These are phyloP conservation scores for Smittia sp. DNA, from an alignment of 2,888 invertebrate genomes.

Conservation along the genomic window DNA sequence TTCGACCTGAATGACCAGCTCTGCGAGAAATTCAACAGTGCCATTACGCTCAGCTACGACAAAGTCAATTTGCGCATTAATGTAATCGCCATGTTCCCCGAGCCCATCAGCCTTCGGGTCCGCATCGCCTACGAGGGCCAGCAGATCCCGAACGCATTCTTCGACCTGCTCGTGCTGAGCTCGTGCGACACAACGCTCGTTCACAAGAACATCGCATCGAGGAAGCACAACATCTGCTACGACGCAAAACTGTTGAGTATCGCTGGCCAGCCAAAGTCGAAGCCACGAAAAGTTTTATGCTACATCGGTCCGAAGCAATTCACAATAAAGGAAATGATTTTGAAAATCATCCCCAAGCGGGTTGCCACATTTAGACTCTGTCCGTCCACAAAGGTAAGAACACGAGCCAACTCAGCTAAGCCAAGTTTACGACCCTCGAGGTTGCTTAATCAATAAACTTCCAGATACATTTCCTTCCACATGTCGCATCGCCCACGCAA, in stretches of 20 bases:
- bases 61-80: conserved; percentile 73
- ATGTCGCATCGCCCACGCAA: conserved; percentile 59
- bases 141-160: conserved; percentile 82
- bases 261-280: conserved; percentile 55
- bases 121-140: conserved; percentile 71
- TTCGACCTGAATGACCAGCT: conserved; percentile 60
- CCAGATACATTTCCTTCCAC: conserved; percentile 54
- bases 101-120: conserved; percentile 79
- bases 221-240: conserved; percentile 82
- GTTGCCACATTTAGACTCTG: conserved; percentile 88
- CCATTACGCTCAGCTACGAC: conserved; percentile 70
- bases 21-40: conserved; percentile 58
- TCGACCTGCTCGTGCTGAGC: conserved; percentile 86
- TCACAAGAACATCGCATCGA: conserved; percentile 79
- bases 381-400: conserved; percentile 76
- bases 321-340: conserved; percentile 87
- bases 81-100: conserved; percentile 72
- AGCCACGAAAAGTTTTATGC: conserved; percentile 83
- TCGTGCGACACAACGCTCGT: conserved; percentile 83
- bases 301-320: conserved; percentile 90
- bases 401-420: not conserved
- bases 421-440: not conserved
- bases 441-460: not conserved
- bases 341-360: conserved; percentile 90
- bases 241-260: conserved; percentile 73